Percentiles rank a stretch among this genome's conserved stretches.
Evolutionary conservation across 2,113 vertebrate species (phyloP).

Genomic region (Budorcas taxicolor): DNA sequence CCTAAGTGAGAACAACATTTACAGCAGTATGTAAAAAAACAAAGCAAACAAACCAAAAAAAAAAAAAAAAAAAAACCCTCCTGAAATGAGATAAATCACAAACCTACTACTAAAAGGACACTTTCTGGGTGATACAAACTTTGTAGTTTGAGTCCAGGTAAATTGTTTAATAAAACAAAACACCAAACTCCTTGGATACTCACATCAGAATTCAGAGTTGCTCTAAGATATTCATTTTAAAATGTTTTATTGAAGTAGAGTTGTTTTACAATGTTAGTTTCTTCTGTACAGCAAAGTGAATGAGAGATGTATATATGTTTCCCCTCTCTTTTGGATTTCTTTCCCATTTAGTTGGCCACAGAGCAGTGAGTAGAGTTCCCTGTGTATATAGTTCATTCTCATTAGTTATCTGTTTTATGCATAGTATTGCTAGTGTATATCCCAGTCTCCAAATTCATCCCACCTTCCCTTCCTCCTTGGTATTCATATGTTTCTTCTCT

Average conservation of each 20-base stretch:
- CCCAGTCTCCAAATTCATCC: background rate
- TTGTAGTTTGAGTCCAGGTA: background rate
- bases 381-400: background rate
- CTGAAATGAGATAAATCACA: background rate
- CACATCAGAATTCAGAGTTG: background rate
- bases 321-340: background rate
- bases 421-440: background rate
- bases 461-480: background rate
- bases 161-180: background rate
- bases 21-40: background rate
- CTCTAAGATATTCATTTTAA: background rate
- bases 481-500: background rate
- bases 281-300: background rate
- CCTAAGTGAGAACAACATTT: background rate
- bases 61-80: background rate
- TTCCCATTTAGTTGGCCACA: background rate
- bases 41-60: too few relatives aligned
- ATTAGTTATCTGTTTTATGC: background rate
- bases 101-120: background rate
- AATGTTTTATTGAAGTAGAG: background rate
- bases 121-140: background rate
- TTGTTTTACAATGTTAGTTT: background rate
- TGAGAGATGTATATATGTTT: background rate
- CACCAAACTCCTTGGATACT: background rate
- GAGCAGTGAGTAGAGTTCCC: background rate